Conservation (phyloP, 35 echinoderm and acorn worm genomes). For the Apostichopus japonicus region DNA sequence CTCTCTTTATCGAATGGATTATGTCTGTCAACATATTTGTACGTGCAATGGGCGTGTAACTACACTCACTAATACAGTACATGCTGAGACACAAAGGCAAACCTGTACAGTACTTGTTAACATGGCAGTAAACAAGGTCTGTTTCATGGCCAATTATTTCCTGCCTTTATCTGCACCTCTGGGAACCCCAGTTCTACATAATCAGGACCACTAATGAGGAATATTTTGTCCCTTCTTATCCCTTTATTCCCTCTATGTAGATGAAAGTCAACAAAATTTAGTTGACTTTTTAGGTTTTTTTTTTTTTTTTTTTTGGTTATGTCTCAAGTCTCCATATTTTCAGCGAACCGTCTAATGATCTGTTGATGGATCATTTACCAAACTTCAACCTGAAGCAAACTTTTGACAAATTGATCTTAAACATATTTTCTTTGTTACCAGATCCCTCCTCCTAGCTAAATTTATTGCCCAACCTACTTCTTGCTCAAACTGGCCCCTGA, state of each 20-base stretch:
- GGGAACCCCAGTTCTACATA: background rate
- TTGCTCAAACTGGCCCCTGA: background rate
- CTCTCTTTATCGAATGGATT: no score
- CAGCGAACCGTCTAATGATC: background rate
- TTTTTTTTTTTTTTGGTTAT: no score
- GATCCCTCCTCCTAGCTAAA: background rate
- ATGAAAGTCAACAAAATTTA: background rate
- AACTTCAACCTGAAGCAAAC: background rate
- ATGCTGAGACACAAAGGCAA: background rate
- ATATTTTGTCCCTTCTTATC: background rate
- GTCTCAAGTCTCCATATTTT: no score
- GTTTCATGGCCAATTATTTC: slow-evolving; percentile 29
- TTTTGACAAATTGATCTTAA: slow-evolving; percentile 10
- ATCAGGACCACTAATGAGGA: background rate
- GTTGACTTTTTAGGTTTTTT: background rate
- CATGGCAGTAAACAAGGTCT: slow-evolving; percentile 5
- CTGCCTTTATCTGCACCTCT: slow-evolving; percentile 1
- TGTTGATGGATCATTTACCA: slow-evolving; percentile 19
- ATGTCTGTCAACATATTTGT: no score
- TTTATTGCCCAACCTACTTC: background rate
- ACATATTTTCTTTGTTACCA: background rate
- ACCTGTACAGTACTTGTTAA: slow-evolving; percentile 28
- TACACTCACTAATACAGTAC: background rate
- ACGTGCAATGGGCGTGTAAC: background rate
- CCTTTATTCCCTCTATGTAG: background rate